Percentiles rank a stretch among this genome's conserved stretches.
Evolutionary conservation across 1,140 invertebrate species (phyloP).

Genomic region (Dendroctonus valens): DNA sequence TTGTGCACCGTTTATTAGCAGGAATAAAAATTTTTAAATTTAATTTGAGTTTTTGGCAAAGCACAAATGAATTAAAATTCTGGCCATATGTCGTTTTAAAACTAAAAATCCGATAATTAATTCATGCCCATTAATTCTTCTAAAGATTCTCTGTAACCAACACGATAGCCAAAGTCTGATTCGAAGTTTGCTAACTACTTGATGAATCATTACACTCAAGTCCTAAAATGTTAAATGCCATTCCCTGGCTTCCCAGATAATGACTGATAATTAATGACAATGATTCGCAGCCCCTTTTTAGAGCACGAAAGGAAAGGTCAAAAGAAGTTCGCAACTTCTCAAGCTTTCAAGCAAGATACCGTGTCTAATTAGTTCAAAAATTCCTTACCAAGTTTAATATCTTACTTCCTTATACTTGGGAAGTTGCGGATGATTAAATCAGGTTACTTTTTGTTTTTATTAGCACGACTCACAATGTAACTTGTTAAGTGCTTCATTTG

Average conservation of each 20-base stretch:
- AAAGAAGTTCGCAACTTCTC: slow-evolving; percentile 10
- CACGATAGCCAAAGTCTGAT: too few relatives aligned
- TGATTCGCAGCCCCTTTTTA: background rate
- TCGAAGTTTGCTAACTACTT: too few relatives aligned
- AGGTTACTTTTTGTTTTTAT: slow-evolving; percentile 13
- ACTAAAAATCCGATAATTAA: too few relatives aligned
- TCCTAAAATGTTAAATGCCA: background rate
- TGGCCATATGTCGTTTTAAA: too few relatives aligned
- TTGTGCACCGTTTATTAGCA: background rate
- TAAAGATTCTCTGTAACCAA: too few relatives aligned
- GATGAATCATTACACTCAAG: too few relatives aligned
- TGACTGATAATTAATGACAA: slow-evolving; percentile 17
- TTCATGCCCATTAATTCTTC: too few relatives aligned
- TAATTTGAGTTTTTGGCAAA: background rate
- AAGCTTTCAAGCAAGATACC: slow-evolving; percentile 20
- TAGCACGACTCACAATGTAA: slow-evolving; percentile 2
- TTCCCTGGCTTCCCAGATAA: background rate
- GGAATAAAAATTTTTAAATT: background rate
- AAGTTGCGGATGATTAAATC: background rate
- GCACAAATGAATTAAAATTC: too few relatives aligned
- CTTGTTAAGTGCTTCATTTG: slow-evolving; percentile 21
- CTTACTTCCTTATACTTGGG: slow-evolving; percentile 3
- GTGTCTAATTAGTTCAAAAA: slow-evolving; percentile 27
- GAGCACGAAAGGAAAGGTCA: background rate
- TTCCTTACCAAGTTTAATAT: slow-evolving; percentile 23